Percentiles rank a stretch among this genome's conserved stretches.
phyloP scores from a whole-genome alignment of 1,140 invertebrate genomes.

The Mactra quadrangularis region DNA sequence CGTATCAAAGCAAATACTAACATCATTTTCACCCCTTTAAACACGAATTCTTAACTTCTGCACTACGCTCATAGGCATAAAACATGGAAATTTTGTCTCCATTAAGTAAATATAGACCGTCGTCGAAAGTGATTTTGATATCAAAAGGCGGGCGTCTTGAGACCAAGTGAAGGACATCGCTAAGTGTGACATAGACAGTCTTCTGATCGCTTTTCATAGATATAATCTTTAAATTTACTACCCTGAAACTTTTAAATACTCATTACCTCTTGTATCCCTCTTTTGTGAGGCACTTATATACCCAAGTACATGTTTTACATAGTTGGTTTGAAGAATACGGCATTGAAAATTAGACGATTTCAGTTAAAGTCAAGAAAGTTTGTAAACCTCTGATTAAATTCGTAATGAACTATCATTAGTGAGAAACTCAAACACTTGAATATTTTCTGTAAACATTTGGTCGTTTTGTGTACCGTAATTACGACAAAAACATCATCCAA shows the following conservation, averaged over 20 bases:
- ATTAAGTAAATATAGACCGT: conserved; percentile 55
- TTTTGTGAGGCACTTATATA: too few species aligned
- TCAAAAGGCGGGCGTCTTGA: conserved; percentile 50
- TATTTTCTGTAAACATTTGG: too few species aligned
- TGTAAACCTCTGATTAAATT: too few species aligned
- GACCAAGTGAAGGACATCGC: conserved; percentile 32
- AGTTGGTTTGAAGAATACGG: too few species aligned
- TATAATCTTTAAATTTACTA: conserved; percentile 57
- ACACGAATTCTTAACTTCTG: conserved; percentile 56
- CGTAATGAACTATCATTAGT: too few species aligned
- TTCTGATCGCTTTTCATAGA: conserved; percentile 28
- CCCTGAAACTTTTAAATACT: conserved; percentile 27
- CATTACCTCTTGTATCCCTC: conserved; percentile 15
- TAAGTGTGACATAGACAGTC: conserved; percentile 49
- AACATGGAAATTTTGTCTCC: conserved; percentile 39
- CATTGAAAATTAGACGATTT: too few species aligned
- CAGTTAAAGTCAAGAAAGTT: too few species aligned
- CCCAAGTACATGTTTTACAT: too few species aligned
- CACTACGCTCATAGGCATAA: conserved; percentile 40
- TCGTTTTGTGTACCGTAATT: too few species aligned
- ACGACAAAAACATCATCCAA: too few species aligned
- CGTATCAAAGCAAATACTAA: conserved; percentile 60
- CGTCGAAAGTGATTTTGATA: conserved; percentile 46
- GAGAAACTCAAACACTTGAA: too few species aligned
- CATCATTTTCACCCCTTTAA: conserved; percentile 63